phyloP scores from a whole-genome alignment of 1,140 invertebrate genomes.

The Anastrepha obliqua region DNA sequence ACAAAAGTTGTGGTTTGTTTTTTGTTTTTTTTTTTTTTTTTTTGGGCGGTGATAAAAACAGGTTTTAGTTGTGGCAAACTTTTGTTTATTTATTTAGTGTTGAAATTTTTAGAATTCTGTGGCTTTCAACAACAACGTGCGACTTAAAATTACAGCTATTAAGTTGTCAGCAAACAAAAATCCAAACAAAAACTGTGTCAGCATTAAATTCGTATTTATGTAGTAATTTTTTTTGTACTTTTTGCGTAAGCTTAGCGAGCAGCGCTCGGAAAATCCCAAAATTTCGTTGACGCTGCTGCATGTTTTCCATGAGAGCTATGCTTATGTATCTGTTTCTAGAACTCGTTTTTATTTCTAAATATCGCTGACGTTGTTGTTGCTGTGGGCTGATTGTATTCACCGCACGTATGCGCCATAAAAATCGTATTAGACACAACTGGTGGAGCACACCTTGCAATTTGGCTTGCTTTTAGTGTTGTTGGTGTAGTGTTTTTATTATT shows the following conservation, averaged over 20 bases:
- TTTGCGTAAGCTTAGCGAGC: neutral
- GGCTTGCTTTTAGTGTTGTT: neutral
- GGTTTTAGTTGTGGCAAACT: neutral
- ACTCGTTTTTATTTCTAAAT: neutral
- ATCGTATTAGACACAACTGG: constrained; percentile 25
- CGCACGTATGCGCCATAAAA: constrained; percentile 25
- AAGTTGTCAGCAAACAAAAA: neutral
- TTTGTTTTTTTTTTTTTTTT: neutral
- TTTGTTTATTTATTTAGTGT: neutral
- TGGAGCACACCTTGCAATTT: constrained; percentile 18
- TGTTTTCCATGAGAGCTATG: neutral
- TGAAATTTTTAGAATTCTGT: neutral
- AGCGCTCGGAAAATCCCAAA: neutral
- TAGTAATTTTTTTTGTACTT: too few species aligned
- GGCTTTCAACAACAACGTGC: neutral
- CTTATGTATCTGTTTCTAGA: neutral
- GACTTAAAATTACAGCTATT: neutral
- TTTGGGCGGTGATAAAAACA: neutral
- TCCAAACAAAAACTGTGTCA: neutral
- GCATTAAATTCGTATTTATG: too few species aligned
- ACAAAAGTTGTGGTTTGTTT: neutral
- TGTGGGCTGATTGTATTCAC: neutral
- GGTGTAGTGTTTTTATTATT: neutral
- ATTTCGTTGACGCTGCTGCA: neutral
- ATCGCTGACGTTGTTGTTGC: neutral